These are phyloP conservation scores for Cotesia typhae DNA, from an alignment of 1,140 invertebrate species.

Conservation along the genomic window DNA sequence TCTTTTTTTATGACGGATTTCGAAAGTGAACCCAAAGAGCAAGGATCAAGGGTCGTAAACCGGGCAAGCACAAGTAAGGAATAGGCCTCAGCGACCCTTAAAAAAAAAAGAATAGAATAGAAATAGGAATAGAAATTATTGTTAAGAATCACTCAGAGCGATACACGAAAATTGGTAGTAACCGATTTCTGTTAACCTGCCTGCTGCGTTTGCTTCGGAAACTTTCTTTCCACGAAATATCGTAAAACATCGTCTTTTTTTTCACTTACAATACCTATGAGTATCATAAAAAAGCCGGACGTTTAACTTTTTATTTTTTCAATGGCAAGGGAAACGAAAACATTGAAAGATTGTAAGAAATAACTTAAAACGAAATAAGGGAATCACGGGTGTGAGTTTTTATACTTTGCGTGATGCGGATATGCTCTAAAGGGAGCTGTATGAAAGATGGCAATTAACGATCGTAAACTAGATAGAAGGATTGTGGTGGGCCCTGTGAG, in stretches of 20 bases:
- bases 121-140: constrained; percentile 43
- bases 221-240: constrained; percentile 46
- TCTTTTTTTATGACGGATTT: constrained; percentile 48
- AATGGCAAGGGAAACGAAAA: neutral
- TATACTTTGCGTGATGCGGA: constrained; percentile 34
- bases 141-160: constrained; percentile 32
- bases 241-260: constrained; percentile 20
- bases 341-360: constrained; percentile 15
- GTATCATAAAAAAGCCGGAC: constrained; percentile 26
- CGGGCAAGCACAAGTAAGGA: constrained; percentile 36
- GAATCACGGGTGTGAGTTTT: constrained; percentile 28
- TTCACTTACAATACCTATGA: constrained; percentile 15
- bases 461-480: constrained; percentile 36
- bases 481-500: constrained; percentile 17
- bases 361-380: neutral
- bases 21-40: constrained; percentile 22
- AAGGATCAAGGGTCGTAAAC: constrained; percentile 35
- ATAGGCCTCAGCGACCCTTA: constrained; percentile 32
- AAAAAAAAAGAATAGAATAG: constrained; percentile 43
- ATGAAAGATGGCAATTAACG: constrained; percentile 22
- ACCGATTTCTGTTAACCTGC: constrained; percentile 45
- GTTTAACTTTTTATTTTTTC: constrained; percentile 33
- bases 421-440: constrained; percentile 15
- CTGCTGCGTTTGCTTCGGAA: constrained; percentile 37
- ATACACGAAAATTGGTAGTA: constrained; percentile 40